A percentile compares a stretch with the other conserved stretches of the same genome.
Conservation (phyloP, 2,797 vertebrate genomes). For the Siniperca scherzeri region DNA sequence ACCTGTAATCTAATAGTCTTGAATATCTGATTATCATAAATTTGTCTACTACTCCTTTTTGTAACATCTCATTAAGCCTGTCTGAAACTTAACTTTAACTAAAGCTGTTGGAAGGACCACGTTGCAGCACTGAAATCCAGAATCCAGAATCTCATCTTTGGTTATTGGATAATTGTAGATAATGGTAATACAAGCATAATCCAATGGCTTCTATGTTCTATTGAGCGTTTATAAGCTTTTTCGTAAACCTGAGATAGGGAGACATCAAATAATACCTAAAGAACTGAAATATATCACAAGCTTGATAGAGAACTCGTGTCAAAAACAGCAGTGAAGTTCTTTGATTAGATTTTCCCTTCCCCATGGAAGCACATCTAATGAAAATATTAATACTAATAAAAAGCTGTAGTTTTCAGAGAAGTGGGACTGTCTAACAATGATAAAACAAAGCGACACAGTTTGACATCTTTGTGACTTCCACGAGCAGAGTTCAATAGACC, state of each 20-base stretch:
- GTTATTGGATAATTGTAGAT: no score
- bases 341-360: background rate
- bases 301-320: background rate
- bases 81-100: background rate
- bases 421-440: background rate
- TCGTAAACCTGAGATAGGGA: background rate
- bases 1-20: background rate
- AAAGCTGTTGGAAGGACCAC: no score
- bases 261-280: background rate
- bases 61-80: background rate
- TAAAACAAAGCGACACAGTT: background rate
- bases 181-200: no score
- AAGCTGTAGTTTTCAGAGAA: background rate
- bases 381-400: background rate
- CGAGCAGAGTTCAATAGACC: conserved; percentile 7
- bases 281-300: background rate
- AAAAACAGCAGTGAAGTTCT: background rate
- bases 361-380: background rate
- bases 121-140: no score
- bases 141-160: no score
- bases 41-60: background rate
- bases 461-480: conserved; percentile 11
- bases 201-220: no score
- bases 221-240: background rate
- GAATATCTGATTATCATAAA: background rate